A percentile compares a stretch with the other conserved stretches of the same genome.
These are phyloP conservation scores for Hyposmocoma kahamanoa DNA, from an alignment of 1,140 invertebrate genomes.

Conservation along the genomic window DNA sequence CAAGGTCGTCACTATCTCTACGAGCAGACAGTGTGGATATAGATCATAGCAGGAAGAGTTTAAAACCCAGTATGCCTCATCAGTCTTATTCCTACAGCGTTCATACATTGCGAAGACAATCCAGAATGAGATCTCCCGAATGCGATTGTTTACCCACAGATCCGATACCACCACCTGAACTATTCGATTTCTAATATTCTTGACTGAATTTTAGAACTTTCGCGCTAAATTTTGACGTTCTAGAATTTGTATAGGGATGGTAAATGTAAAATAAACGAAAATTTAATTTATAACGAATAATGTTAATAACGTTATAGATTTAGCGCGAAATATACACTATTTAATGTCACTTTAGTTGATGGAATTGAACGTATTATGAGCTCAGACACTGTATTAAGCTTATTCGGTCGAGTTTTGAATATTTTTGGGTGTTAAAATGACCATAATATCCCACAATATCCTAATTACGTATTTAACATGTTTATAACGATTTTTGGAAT, in stretches of 20 bases:
- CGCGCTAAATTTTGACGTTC: not conserved
- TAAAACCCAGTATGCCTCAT: conserved; percentile 11
- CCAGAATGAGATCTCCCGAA: conserved; percentile 18
- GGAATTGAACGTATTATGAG: too few relatives aligned
- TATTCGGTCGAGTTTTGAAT: too few relatives aligned
- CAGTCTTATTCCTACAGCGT: conserved; percentile 32
- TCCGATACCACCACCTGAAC: conserved; percentile 56
- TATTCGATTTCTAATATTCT: conserved; percentile 46
- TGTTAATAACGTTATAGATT: too few relatives aligned
- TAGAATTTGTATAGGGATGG: not conserved
- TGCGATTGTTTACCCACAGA: conserved; percentile 48
- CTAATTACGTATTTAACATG: too few relatives aligned
- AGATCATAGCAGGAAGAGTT: conserved; percentile 7
- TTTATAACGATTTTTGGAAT: too few relatives aligned
- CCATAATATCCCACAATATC: too few relatives aligned
- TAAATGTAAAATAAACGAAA: too few relatives aligned
- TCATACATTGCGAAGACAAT: conserved; percentile 33
- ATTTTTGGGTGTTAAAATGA: too few relatives aligned
- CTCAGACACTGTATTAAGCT: too few relatives aligned
- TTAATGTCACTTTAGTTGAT: too few relatives aligned
- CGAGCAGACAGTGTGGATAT: conserved; percentile 31
- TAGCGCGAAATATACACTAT: too few relatives aligned
- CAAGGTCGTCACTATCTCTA: conserved; percentile 36
- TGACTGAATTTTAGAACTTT: not conserved
- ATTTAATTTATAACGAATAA: too few relatives aligned